Evolutionary conservation across 2,113 vertebrate species (phyloP).

Genomic region (Nibea coibor): DNA sequence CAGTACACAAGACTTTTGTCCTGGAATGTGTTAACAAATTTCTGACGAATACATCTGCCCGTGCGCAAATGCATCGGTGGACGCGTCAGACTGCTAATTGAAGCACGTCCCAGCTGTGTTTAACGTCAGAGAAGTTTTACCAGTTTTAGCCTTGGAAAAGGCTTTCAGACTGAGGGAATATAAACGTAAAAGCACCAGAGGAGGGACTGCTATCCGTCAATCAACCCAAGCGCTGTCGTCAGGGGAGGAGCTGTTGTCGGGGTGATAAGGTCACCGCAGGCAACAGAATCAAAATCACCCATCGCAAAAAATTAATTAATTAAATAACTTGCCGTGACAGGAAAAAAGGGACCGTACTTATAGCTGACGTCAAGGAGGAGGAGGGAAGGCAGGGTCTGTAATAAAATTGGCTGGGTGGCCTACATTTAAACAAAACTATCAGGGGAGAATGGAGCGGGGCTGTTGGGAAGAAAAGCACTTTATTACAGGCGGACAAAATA

Average conservation of each 20-base stretch:
- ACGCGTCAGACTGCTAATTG: conserved; percentile 26
- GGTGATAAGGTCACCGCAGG: conserved; percentile 72
- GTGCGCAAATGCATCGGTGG: not conserved
- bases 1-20: conserved; percentile 15
- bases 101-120: conserved; percentile 19
- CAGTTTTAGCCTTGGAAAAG: conserved; percentile 44
- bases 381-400: not conserved
- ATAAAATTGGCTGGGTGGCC: conserved; percentile 37
- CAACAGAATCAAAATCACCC: conserved; percentile 59
- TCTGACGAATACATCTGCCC: not conserved
- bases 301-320: conserved; percentile 36
- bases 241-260: conserved; percentile 54
- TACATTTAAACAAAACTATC: conserved; percentile 53
- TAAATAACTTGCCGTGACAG: conserved; percentile 22
- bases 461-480: conserved; percentile 18
- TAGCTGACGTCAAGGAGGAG: conserved; percentile 22
- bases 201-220: conserved; percentile 58
- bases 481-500: conserved; percentile 18
- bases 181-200: conserved; percentile 56
- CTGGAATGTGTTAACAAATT: conserved; percentile 17
- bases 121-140: conserved; percentile 50
- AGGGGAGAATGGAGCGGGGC: not conserved
- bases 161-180: conserved; percentile 44
- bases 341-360: conserved; percentile 14
- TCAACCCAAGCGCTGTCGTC: conserved; percentile 59